These are phyloP conservation scores for Galerucella calmariensis DNA, from an alignment of 2,888 invertebrate species.

Conservation along the genomic window DNA sequence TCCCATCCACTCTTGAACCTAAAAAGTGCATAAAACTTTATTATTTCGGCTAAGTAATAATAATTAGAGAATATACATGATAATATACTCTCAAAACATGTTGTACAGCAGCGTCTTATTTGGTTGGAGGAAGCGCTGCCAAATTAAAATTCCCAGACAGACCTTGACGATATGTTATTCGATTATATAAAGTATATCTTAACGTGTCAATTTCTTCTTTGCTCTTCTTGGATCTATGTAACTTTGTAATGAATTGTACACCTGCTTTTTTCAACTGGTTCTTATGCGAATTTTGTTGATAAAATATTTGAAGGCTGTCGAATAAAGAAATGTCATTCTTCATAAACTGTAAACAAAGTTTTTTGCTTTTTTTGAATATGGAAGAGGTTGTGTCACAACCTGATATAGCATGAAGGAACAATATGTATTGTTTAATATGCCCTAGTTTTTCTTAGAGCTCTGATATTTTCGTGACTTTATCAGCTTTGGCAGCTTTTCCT, in stretches of 20 bases:
- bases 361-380: conserved; percentile 3
- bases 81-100: conserved; percentile 5
- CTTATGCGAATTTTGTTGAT: neutral
- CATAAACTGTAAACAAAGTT: conserved; percentile 4
- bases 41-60: conserved; percentile 5
- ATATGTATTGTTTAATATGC: conserved; percentile 11
- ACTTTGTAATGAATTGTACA: neutral
- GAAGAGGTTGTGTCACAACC: conserved; percentile 14
- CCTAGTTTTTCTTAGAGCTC: neutral
- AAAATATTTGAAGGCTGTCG: conserved; percentile 9
- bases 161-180: neutral
- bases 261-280: neutral
- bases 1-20: neutral
- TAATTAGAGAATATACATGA: neutral
- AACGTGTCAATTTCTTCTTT: conserved; percentile 3
- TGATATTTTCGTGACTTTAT: no score
- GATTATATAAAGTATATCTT: neutral
- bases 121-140: neutral
- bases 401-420: conserved; percentile 12
- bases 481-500: neutral
- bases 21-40: neutral
- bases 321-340: conserved; percentile 13
- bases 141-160: neutral
- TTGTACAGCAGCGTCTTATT: conserved; percentile 6
- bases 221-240: neutral